phyloP scores from a whole-genome alignment of 2,888 invertebrate species.

The Lysandra bellargus region DNA sequence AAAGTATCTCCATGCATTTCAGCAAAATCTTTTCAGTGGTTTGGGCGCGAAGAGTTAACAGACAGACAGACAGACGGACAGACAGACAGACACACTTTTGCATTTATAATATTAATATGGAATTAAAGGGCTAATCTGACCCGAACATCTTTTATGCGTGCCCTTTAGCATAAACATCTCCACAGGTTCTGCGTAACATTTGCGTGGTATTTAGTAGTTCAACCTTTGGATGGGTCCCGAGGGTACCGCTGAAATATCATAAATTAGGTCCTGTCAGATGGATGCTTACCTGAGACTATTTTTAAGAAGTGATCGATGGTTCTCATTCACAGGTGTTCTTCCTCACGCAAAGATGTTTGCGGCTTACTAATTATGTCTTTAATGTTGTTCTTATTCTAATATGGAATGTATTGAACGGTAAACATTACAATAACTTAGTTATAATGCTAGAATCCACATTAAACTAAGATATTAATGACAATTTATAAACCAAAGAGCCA shows the following conservation, averaged over 20 bases:
- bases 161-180: slow-evolving; percentile 15
- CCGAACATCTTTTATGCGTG: not conserved
- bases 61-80: no score
- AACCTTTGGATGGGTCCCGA: slow-evolving; percentile 23
- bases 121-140: not conserved
- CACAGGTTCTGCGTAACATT: slow-evolving; percentile 10
- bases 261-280: slow-evolving; percentile 17
- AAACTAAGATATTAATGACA: not conserved
- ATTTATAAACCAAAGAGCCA: not conserved
- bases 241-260: slow-evolving; percentile 5
- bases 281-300: not conserved
- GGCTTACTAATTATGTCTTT: not conserved
- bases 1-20: no score
- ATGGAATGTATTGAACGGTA: not conserved
- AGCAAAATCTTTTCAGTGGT: no score
- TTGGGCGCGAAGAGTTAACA: no score
- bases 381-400: not conserved
- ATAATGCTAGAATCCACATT: not conserved
- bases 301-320: not conserved
- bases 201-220: slow-evolving; percentile 27
- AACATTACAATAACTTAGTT: not conserved
- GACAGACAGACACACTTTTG: no score
- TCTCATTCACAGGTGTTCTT: not conserved
- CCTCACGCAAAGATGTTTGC: not conserved
- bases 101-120: no score